Base-by-base conservation (phyloP, 2,113 vertebrate genomes). In the Sinocyclocheilus grahami region DNA sequence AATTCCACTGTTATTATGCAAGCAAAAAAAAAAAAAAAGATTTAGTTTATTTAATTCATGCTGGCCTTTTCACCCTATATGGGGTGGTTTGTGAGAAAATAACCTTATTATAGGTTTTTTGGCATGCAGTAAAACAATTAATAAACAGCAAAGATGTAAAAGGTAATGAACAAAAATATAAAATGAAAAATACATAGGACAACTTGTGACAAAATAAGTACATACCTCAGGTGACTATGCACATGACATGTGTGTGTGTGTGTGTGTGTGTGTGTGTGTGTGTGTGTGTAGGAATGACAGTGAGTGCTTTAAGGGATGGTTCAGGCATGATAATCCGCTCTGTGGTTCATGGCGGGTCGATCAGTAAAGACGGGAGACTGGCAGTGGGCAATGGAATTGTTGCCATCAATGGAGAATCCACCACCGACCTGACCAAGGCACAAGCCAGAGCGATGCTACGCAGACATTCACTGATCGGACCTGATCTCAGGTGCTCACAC, bases 401-500 rank as follows among this genome's bases (percentile, higher is more conserved):
- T 88, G 96, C 96, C 53, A 94, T 99, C 88, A 99, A 99, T 90
- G 96, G 97, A 88, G 98, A 99, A 86, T 91, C 95, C 46, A 96
- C 97, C 71, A 91, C 93, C 86, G 95, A 95, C 89, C 93, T 98
- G 92, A 97, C 92, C 90, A 98, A 93, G 88, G 93, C 96, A 78
- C 96, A 96, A 88, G 97, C 97, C 69, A 93, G 98, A 75, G 97
- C 98, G 20, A 94, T 97, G 96, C 93, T 99, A n/a, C 96, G 98
- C 85, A 95, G 94, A 83, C 97, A 98, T 94, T 99, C 98, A 4
- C 96, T 99, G 37, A 93, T 95, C 84, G 97, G 97, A 88, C 96
- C 96, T 55, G 96, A 98, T 79, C 96, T 99, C 92, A 97, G 96
- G 98, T 99, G 82, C 8, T 9, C 37, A 78, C 84, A 30, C 16